These are phyloP conservation scores for Ptychochromis oligacanthus DNA, from an alignment of 2,113 vertebrate species.

Conservation along the genomic window DNA sequence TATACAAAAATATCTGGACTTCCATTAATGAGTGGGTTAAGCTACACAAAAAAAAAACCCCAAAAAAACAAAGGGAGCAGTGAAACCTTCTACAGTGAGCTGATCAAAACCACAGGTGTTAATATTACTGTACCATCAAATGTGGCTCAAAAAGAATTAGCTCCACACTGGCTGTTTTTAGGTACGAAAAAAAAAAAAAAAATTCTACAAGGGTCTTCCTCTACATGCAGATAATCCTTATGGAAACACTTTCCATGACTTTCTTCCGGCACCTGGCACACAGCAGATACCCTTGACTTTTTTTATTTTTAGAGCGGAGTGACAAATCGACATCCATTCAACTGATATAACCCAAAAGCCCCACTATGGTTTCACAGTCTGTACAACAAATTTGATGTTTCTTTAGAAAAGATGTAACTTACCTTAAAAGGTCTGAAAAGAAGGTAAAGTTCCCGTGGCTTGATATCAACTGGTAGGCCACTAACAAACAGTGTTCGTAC, in stretches of 20 bases:
- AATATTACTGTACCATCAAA: neutral
- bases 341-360: neutral
- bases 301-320: too few relatives aligned
- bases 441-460: conserved; percentile 96
- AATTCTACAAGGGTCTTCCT: too few relatives aligned
- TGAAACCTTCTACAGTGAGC: too few relatives aligned
- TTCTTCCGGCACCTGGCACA: neutral
- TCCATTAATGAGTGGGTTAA: conserved; percentile 9
- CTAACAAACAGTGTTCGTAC: conserved; percentile 95
- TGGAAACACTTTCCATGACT: neutral
- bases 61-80: too few relatives aligned
- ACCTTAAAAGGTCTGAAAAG: conserved; percentile 98
- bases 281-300: neutral
- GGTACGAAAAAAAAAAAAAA: too few relatives aligned
- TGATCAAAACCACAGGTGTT: neutral
- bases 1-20: conserved; percentile 63
- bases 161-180: neutral
- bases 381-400: too few relatives aligned
- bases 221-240: conserved; percentile 11
- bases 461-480: conserved; percentile 96
- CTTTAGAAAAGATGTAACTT: conserved; percentile 25
- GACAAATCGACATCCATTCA: neutral
- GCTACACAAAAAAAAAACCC: neutral
- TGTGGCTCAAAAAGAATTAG: neutral
- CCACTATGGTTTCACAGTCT: neutral